A percentile compares a stretch with the other conserved stretches of the same genome.
Evolutionary conservation across 2,113 vertebrate genomes (phyloP).

Genomic region (Tichodroma muraria): DNA sequence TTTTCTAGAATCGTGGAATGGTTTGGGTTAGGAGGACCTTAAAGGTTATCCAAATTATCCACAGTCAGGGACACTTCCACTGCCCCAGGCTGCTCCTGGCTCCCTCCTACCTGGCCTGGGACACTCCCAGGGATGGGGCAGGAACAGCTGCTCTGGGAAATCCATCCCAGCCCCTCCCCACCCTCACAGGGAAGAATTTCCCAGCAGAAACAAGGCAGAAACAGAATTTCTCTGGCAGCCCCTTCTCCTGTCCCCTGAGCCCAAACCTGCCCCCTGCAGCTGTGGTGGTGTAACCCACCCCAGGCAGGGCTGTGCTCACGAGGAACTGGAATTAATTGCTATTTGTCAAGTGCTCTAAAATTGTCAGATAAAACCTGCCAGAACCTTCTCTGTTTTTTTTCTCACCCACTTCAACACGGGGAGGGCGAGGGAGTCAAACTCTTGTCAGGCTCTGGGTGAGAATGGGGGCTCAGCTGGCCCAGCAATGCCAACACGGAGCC

Average conservation of each 20-base stretch:
- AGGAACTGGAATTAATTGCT: not conserved
- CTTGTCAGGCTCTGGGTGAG: not conserved
- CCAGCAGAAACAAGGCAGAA: not conserved
- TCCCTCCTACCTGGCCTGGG: not conserved
- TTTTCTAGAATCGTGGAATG: not conserved
- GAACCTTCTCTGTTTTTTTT: not conserved
- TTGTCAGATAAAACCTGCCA: not conserved
- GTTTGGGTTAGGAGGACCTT: not conserved
- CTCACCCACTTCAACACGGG: not conserved
- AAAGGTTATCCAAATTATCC: not conserved
- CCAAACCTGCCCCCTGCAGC: not conserved
- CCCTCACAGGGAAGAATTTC: not conserved
- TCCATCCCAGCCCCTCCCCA: not conserved
- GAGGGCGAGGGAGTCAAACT: not conserved
- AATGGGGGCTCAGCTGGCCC: not conserved
- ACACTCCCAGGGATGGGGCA: not conserved
- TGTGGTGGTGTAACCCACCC: fast-evolving
- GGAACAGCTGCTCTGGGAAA: not conserved
- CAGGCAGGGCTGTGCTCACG: fast-evolving
- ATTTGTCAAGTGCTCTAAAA: not conserved
- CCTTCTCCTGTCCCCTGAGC: not conserved
- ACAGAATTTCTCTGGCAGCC: not conserved
- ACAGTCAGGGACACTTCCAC: not conserved
- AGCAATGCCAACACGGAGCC: not conserved
- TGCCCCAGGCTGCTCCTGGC: fast-evolving